Evolutionary conservation across 2,888 invertebrate genomes (phyloP).

Genomic region (Linhomoeus sp.): DNA sequence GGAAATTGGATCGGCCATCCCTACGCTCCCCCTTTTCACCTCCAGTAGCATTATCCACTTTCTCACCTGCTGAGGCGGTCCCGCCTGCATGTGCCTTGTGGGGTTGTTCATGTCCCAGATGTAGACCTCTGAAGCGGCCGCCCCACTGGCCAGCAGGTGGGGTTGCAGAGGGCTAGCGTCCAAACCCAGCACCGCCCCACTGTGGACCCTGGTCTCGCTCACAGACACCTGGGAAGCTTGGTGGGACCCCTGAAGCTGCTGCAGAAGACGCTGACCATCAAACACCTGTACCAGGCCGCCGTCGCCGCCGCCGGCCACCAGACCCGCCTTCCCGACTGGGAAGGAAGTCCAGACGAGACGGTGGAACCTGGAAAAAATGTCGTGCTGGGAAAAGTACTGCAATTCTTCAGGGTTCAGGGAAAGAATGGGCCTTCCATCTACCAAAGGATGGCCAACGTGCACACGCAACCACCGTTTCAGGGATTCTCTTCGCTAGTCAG

Average conservation of each 20-base stretch:
- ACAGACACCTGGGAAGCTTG: slow-evolving; percentile 11
- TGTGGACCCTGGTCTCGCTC: slow-evolving; percentile 26
- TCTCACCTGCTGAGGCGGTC: slow-evolving; percentile 46
- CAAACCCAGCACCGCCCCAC: background rate
- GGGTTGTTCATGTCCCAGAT: slow-evolving; percentile 89
- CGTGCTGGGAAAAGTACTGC: slow-evolving; percentile 4
- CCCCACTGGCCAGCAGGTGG: slow-evolving; percentile 73
- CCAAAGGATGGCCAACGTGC: too few relatives aligned
- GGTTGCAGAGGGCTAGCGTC: slow-evolving; percentile 39
- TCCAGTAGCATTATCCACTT: too few relatives aligned
- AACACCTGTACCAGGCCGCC: slow-evolving; percentile 68
- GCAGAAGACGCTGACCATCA: slow-evolving; percentile 54
- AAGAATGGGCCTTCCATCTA: slow-evolving; percentile 2
- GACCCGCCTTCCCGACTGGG: slow-evolving; percentile 35
- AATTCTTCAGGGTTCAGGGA: background rate
- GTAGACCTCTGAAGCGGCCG: slow-evolving; percentile 77
- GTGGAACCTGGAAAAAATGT: slow-evolving; percentile 47
- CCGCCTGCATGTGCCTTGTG: slow-evolving; percentile 73
- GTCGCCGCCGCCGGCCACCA: slow-evolving; percentile 75
- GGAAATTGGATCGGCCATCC: too few relatives aligned
- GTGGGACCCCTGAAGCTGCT: slow-evolving; percentile 29
- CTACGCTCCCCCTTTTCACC: too few relatives aligned
- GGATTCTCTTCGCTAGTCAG: too few relatives aligned
- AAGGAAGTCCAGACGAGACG: slow-evolving; percentile 71
- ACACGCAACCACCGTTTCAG: too few relatives aligned